Evolutionary conservation across 2,797 vertebrate species (phyloP).

Genomic region (Eptatretus atami): DNA sequence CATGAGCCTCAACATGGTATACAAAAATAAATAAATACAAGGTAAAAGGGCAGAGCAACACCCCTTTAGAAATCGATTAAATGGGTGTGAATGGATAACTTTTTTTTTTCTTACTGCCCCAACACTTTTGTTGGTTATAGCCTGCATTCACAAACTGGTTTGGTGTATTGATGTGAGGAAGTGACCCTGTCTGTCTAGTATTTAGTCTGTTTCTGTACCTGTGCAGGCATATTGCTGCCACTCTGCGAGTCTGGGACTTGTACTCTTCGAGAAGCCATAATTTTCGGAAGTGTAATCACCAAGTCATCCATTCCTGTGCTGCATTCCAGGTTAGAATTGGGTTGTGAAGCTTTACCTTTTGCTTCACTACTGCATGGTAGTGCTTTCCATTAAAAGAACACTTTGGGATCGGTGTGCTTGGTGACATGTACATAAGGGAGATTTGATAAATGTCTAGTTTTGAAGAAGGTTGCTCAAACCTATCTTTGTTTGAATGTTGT

Average conservation of each 20-base stretch:
- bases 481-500: not conserved
- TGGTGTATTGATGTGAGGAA: not conserved
- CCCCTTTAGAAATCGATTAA: too few species aligned
- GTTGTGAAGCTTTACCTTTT: too few species aligned
- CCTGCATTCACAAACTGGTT: too few species aligned
- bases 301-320: constrained; percentile 83
- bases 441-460: too few species aligned
- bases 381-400: too few species aligned
- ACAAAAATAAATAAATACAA: too few species aligned
- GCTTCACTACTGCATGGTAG: too few species aligned
- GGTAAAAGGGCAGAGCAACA: too few species aligned
- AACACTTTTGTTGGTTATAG: not conserved
- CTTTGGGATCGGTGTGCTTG: not conserved
- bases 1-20: too few species aligned
- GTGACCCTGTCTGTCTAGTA: not conserved
- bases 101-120: not conserved
- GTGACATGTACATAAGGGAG: not conserved
- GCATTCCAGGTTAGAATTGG: constrained; percentile 41
- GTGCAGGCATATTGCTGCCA: constrained; percentile 54
- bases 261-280: constrained; percentile 63
- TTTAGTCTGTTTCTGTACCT: not conserved
- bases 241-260: constrained; percentile 75
- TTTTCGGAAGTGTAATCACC: constrained; percentile 65
- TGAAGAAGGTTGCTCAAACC: too few species aligned
- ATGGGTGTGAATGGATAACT: not conserved